phyloP scores from a whole-genome alignment of 1,140 invertebrate genomes.

The Orius laevigatus region DNA sequence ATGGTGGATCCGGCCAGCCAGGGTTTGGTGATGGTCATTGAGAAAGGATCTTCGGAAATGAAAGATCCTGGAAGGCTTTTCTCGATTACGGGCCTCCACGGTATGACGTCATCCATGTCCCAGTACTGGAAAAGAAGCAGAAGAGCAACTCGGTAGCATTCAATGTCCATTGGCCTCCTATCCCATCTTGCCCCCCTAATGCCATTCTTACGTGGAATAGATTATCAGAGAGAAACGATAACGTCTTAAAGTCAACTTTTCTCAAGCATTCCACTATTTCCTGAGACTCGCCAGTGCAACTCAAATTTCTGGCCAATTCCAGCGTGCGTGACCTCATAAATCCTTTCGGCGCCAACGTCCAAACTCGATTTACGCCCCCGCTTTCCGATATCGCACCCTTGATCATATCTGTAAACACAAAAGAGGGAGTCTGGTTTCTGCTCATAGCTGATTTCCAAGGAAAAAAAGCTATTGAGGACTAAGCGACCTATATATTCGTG shows the following conservation, averaged over 20 bases:
- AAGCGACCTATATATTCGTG: no score
- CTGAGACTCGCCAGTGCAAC: background rate
- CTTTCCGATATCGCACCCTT: conserved; percentile 5
- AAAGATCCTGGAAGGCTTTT: background rate
- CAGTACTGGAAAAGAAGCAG: background rate
- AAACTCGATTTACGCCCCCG: background rate
- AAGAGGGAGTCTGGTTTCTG: no score
- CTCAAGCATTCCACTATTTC: background rate
- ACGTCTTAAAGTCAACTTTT: background rate
- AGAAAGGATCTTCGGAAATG: background rate
- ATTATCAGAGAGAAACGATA: background rate
- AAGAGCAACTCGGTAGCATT: background rate
- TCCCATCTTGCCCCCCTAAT: no score
- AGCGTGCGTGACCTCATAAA: background rate
- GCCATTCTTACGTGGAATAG: background rate
- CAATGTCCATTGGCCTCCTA: no score
- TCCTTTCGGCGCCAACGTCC: background rate
- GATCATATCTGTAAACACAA: background rate
- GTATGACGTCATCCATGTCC: conserved; percentile 1
- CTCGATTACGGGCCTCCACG: background rate
- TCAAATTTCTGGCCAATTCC: background rate
- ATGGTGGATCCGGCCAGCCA: background rate
- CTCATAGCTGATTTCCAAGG: no score
- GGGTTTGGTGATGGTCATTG: background rate
- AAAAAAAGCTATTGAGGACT: background rate